phyloP scores from a whole-genome alignment of 2,797 vertebrate genomes.

The Adelosebastes latens region DNA sequence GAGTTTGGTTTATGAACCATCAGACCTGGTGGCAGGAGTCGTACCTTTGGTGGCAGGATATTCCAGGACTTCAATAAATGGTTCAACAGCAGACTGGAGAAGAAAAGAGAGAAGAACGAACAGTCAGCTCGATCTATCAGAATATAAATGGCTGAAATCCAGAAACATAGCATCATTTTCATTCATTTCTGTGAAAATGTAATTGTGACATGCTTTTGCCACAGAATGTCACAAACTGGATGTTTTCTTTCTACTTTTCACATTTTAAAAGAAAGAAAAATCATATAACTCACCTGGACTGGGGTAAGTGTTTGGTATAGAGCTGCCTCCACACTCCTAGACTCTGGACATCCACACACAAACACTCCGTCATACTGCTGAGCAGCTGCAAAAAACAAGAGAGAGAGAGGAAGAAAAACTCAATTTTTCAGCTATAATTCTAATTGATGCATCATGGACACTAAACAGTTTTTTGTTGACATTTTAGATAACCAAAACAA shows the following conservation, averaged over 20 bases:
- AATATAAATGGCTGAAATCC: neutral
- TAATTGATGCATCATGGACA: neutral
- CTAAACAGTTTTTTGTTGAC: neutral
- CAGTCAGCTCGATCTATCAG: neutral
- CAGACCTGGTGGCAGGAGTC: neutral
- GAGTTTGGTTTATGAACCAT: neutral
- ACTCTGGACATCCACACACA: conserved; percentile 89
- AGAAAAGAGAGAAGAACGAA: neutral
- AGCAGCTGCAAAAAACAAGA: conserved; percentile 83
- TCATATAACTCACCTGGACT: conserved; percentile 86
- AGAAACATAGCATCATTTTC: too few species aligned
- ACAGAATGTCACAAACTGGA: too few species aligned
- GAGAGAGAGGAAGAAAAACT: neutral
- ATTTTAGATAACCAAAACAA: neutral
- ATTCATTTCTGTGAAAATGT: neutral
- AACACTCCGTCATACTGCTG: conserved; percentile 90
- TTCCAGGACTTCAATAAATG: conserved; percentile 89
- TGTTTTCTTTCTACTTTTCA: neutral
- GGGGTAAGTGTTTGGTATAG: conserved; percentile 92
- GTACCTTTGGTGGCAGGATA: conserved; percentile 88
- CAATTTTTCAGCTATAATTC: too few species aligned
- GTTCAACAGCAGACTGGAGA: conserved; percentile 88
- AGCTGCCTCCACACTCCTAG: conserved; percentile 94
- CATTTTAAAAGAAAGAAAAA: neutral
- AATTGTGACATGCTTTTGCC: neutral